Evolutionary conservation across 2,888 invertebrate species (phyloP).

Genomic region (Herminia tarsipennalis): DNA sequence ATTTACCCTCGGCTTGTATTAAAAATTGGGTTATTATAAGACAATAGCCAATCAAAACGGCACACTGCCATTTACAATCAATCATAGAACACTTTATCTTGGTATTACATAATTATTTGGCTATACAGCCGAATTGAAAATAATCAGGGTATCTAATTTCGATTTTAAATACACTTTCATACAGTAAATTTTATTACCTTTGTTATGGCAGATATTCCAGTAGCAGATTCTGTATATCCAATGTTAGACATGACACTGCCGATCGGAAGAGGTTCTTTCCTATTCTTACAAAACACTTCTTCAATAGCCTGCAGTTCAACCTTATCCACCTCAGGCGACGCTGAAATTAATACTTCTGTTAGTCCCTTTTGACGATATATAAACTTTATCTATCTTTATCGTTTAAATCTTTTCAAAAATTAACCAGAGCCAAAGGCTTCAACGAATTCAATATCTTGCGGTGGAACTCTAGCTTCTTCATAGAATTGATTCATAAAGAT

Average conservation of each 20-base stretch:
- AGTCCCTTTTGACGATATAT: no score
- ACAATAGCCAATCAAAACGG: no score
- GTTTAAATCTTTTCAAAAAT: neutral
- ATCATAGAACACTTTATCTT: neutral
- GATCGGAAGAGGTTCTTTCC: constrained; percentile 85
- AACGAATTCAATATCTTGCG: constrained; percentile 84
- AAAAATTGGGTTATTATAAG: no score
- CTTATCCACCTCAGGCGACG: constrained; percentile 85
- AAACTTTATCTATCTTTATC: no score
- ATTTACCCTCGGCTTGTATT: no score
- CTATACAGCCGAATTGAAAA: no score
- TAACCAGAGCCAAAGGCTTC: constrained; percentile 88
- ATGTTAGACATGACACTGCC: constrained; percentile 71
- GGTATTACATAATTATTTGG: neutral
- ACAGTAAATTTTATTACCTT: constrained; percentile 75
- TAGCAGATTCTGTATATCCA: constrained; percentile 63
- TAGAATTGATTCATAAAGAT: constrained; percentile 71
- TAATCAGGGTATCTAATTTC: no score
- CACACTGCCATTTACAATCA: no score
- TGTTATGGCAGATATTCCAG: constrained; percentile 82
- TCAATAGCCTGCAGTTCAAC: constrained; percentile 86
- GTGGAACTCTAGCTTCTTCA: constrained; percentile 84
- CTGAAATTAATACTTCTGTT: constrained; percentile 40
- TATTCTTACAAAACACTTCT: constrained; percentile 80
- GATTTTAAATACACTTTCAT: no score